These are phyloP conservation scores for Xiphydria camelus DNA, from an alignment of 2,888 invertebrate genomes.

Conservation along the genomic window DNA sequence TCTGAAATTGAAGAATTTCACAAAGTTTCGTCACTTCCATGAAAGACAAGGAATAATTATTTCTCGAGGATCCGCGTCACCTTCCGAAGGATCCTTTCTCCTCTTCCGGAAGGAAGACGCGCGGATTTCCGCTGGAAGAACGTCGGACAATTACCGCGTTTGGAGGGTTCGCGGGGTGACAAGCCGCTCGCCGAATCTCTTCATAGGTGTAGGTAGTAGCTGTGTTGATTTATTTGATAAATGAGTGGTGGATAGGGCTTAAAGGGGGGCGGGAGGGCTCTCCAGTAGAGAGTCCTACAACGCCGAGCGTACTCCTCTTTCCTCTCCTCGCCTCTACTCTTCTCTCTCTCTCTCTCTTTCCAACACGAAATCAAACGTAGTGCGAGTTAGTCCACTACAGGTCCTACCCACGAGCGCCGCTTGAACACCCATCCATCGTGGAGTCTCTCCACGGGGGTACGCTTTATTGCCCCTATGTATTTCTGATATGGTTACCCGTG, in stretches of 20 bases:
- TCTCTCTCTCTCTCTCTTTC: background rate
- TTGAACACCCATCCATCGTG: slow-evolving; percentile 31
- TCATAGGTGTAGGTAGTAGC: slow-evolving; percentile 49
- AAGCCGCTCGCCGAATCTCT: slow-evolving; percentile 36
- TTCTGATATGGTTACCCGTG: background rate
- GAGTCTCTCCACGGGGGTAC: slow-evolving; percentile 25
- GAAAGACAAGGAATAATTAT: too few relatives aligned
- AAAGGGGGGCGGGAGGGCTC: slow-evolving; percentile 48
- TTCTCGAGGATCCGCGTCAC: too few relatives aligned
- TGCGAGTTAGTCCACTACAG: slow-evolving; percentile 39
- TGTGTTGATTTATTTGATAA: slow-evolving; percentile 56
- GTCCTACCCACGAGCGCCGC: slow-evolving; percentile 33
- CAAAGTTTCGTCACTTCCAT: too few relatives aligned
- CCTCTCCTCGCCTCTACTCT: slow-evolving; percentile 27
- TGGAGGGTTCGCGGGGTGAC: too few relatives aligned
- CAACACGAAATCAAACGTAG: slow-evolving; percentile 29
- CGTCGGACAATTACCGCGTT: too few relatives aligned
- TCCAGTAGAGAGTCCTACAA: slow-evolving; percentile 55
- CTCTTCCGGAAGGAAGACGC: too few relatives aligned
- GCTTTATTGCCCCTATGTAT: slow-evolving; percentile 12
- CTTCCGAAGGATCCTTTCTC: too few relatives aligned
- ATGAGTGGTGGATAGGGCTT: slow-evolving; percentile 52
- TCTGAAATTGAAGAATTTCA: too few relatives aligned
- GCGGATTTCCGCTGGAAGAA: too few relatives aligned
- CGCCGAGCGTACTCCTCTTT: slow-evolving; percentile 51